A percentile compares a stretch with the other conserved stretches of the same genome.
Conservation (phyloP, 2,797 vertebrate genomes). For the Catamblyrhynchus diadema region DNA sequence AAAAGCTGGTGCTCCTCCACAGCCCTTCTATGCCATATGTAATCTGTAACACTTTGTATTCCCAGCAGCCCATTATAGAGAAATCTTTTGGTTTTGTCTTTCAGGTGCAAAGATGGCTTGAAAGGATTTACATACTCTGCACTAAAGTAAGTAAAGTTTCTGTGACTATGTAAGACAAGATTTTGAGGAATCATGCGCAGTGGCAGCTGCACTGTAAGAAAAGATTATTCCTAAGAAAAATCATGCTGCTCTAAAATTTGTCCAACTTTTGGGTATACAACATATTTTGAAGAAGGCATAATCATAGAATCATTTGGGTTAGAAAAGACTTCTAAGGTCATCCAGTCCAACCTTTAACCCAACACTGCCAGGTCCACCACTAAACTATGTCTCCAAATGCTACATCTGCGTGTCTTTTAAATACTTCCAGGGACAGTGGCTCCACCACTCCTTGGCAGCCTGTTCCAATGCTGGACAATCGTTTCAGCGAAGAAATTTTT, state of each 20-base stretch:
- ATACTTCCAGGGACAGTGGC: fast-evolving
- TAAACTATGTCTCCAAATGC: neutral
- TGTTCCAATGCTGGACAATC: neutral
- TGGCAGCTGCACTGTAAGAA: neutral
- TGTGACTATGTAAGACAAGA: neutral
- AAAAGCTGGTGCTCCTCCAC: neutral
- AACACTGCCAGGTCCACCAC: neutral
- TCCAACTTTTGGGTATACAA: neutral
- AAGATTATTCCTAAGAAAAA: neutral
- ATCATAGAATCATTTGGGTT: neutral
- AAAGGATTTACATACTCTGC: conserved; percentile 97
- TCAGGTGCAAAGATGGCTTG: conserved; percentile 93
- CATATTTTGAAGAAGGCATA: neutral
- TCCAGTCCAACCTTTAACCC: neutral
- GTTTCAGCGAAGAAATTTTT: neutral
- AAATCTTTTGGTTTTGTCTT: conserved; percentile 49
- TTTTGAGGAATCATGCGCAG: neutral
- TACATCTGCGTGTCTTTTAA: neutral
- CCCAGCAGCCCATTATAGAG: neutral
- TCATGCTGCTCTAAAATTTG: neutral
- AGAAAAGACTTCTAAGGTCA: neutral
- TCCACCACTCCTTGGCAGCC: neutral
- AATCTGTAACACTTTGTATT: neutral
- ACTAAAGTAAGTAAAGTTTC: conserved; percentile 86
- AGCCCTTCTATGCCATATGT: neutral